Conservation (phyloP, 1,140 invertebrate species). For the Zaprionus taronus region DNA sequence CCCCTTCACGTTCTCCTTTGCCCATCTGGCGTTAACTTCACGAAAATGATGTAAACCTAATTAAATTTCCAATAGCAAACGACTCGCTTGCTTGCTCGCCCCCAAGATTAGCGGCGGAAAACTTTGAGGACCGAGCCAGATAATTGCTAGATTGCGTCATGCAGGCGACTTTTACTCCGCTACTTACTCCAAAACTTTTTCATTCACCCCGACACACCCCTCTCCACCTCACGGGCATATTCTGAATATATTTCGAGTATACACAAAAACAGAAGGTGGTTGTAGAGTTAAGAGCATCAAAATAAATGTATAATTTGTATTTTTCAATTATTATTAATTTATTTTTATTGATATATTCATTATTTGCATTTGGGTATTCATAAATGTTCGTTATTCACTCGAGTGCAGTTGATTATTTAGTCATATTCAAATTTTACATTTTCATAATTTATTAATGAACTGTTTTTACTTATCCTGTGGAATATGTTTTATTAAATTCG, state of each 20-base stretch:
- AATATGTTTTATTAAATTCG: too few species aligned
- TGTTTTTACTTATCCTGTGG: too few species aligned
- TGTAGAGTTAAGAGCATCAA: background rate
- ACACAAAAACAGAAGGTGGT: background rate
- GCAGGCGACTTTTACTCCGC: constrained; percentile 51
- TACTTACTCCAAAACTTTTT: constrained; percentile 10
- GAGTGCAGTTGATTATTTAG: background rate
- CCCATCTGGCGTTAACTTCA: constrained; percentile 73
- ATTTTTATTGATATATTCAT: background rate
- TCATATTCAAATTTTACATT: background rate
- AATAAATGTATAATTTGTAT: background rate
- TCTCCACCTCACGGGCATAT: background rate
- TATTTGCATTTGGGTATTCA: background rate
- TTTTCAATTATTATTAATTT: background rate
- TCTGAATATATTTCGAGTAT: background rate
- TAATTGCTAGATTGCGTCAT: constrained; percentile 80
- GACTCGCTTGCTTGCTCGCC: constrained; percentile 25
- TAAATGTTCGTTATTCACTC: background rate
- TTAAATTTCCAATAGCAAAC: constrained; percentile 79
- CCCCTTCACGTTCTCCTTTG: constrained; percentile 16
- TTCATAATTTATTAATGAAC: background rate
- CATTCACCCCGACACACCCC: too few species aligned
- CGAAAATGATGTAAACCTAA: constrained; percentile 80
- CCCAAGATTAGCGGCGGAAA: constrained; percentile 44
- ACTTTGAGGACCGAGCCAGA: constrained; percentile 65